phyloP scores from a whole-genome alignment of 2,888 invertebrate species.

The Trimorus sp. region DNA sequence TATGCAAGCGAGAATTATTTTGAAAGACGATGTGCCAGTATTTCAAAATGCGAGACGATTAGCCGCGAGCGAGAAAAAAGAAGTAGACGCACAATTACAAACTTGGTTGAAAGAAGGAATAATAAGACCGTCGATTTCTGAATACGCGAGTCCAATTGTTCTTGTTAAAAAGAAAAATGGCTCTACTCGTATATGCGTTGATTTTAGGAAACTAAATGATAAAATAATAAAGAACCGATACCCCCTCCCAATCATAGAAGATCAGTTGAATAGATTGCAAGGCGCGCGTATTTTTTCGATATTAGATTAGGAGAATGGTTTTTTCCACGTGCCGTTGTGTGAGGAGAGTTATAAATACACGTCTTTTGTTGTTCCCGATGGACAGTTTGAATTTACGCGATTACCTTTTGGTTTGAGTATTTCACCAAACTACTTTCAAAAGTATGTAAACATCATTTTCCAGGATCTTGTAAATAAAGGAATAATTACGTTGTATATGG shows the following conservation, averaged over 20 bases:
- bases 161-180: constrained; percentile 70
- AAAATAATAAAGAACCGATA: constrained; percentile 69
- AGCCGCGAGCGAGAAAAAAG: constrained; percentile 58
- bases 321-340: constrained; percentile 38
- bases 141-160: constrained; percentile 72
- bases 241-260: constrained; percentile 39
- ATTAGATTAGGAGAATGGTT: constrained; percentile 33
- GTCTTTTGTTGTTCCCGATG: constrained; percentile 23
- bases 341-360: constrained; percentile 19
- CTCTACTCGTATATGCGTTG: constrained; percentile 73
- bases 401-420: constrained; percentile 35
- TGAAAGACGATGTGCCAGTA: constrained; percentile 69
- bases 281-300: constrained; percentile 21
- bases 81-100: constrained; percentile 70
- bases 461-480: constrained; percentile 6
- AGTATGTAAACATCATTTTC: constrained; percentile 30
- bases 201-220: constrained; percentile 76
- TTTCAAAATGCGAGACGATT: constrained; percentile 66
- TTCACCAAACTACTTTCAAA: constrained; percentile 41
- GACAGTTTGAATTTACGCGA: constrained; percentile 21
- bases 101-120: constrained; percentile 72
- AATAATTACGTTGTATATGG: constrained; percentile 26
- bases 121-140: constrained; percentile 70
- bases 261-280: constrained; percentile 36
- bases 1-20: too few relatives aligned